Percentiles rank a stretch among this genome's conserved stretches.
Evolutionary conservation across 2,888 invertebrate genomes (phyloP).

Genomic region (Abscondita cerata): DNA sequence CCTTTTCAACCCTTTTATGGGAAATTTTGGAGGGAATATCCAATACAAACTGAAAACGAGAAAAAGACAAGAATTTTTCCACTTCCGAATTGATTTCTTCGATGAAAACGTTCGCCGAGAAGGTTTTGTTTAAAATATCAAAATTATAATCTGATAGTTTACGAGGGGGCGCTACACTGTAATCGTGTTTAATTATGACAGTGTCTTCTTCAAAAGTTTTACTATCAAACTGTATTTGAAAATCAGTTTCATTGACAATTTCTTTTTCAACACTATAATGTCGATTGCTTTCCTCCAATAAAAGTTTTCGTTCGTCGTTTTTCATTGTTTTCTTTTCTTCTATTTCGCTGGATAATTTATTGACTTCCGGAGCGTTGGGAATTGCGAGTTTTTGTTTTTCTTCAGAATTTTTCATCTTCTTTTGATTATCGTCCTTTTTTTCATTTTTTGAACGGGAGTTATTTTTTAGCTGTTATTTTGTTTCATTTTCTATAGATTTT

Average conservation of each 20-base stretch:
- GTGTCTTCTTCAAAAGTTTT: constrained; percentile 29
- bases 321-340: no score
- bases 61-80: constrained; percentile 40
- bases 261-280: neutral
- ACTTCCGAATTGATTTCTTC: constrained; percentile 44
- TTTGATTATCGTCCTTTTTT: no score
- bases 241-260: neutral
- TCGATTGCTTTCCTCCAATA: neutral
- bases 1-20: neutral
- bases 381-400: neutral
- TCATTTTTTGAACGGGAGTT: no score
- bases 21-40: constrained; percentile 35
- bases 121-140: constrained; percentile 37
- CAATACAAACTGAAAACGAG: constrained; percentile 43
- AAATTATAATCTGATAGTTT: constrained; percentile 41
- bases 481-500: no score
- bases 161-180: constrained; percentile 21
- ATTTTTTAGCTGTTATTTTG: no score
- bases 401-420: no score
- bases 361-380: neutral
- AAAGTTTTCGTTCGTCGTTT: no score
- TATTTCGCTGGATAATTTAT: no score
- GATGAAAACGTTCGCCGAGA: constrained; percentile 45
- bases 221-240: constrained; percentile 25
- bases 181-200: constrained; percentile 31